Base-by-base conservation (phyloP, 2,797 vertebrate species). In the Danio aesculapii region DNA sequence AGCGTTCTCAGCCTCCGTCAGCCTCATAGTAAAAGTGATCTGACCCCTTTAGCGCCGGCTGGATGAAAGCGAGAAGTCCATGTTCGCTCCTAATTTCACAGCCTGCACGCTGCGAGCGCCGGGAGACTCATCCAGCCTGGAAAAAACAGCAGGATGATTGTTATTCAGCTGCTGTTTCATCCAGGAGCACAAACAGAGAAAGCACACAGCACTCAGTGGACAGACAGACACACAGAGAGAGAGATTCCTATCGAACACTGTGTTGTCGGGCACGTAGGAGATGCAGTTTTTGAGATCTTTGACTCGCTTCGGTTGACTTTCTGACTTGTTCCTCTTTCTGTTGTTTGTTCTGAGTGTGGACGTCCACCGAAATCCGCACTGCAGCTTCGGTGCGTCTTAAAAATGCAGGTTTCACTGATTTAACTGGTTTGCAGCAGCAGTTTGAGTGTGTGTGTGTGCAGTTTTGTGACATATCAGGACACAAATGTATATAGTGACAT, bases 91-190 rank as follows among this genome's bases (percentile, higher is more conserved):
- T 77, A 82, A 82, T 82, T 80, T 76, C 58, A 59, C 49, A 71
- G 81, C 61, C 75, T 61, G 58, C 49, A 57, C 14, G 52, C 58
- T 49, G 71, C 71, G 19, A 39, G 49, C 64, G 4, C 46, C 21
- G 62, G 58, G 21, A 75, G 43, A 58, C 12, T 5, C 53, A 74
- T 72, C 62, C 46, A 16, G 63, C 71, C 66, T 75, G 61, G 4
- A 39, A 82, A 52, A 79, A 82, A 64, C 59, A 17, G 69, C 11
- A 30, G 68, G 14, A 66, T n/a, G 72, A 84, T 86, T 86, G 66
- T 70, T 74, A 84, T 86, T 78, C 83, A 75, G 75, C 47, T 44
- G 63, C 70, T 7, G 84, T 85, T 77, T 70, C 43, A 10, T 47
- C 53, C 41, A 10, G 74, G 30, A 81, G 62, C 64, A 78, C 53